Evolutionary conservation across 2,888 invertebrate species (phyloP).

Genomic region (Eupithecia dodoneata): DNA sequence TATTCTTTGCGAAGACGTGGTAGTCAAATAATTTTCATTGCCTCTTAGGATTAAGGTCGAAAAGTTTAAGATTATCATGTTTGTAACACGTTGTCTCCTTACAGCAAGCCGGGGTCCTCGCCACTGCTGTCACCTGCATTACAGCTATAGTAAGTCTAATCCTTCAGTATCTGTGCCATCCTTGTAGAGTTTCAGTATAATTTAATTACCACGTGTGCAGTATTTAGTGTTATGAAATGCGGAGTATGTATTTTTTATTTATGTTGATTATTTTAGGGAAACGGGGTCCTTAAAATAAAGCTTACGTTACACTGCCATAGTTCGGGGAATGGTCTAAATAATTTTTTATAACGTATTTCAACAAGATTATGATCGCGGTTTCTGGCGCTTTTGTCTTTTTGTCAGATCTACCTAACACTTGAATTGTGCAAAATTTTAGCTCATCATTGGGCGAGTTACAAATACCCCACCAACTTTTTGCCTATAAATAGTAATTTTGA

Average conservation of each 20-base stretch:
- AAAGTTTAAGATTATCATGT: neutral
- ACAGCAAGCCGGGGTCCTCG: constrained; percentile 74
- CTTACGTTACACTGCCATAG: neutral
- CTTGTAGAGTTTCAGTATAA: constrained; percentile 24
- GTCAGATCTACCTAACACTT: too few species aligned
- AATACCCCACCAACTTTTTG: neutral
- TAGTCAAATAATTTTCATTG: neutral
- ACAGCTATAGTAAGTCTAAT: constrained; percentile 59
- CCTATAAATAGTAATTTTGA: neutral
- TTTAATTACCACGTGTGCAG: constrained; percentile 13
- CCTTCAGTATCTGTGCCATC: constrained; percentile 27
- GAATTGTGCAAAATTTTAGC: neutral
- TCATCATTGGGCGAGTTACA: neutral
- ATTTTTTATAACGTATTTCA: neutral
- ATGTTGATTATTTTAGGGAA: neutral
- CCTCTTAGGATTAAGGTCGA: neutral
- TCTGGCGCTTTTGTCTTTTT: neutral
- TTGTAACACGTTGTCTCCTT: constrained; percentile 34
- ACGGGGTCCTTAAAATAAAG: neutral
- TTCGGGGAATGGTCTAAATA: neutral
- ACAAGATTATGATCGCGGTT: neutral
- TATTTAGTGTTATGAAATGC: neutral
- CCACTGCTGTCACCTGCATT: constrained; percentile 55
- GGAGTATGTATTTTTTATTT: neutral
- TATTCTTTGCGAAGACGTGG: neutral